Percentiles rank a stretch among this genome's conserved stretches.
These are phyloP conservation scores for Tachypleus tridentatus DNA, from an alignment of 1,140 invertebrate genomes.

Conservation along the genomic window DNA sequence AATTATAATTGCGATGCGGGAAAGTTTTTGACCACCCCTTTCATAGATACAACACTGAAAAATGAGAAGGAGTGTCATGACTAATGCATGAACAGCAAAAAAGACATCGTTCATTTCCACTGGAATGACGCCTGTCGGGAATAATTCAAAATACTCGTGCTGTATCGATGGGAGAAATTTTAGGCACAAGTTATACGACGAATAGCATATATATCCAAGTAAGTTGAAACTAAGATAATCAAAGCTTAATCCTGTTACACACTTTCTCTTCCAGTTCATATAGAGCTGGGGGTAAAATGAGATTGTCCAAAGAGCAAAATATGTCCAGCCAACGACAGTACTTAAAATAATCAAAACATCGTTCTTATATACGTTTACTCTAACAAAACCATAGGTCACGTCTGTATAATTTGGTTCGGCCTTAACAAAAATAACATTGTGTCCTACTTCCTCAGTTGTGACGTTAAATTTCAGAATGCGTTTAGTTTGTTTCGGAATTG, in stretches of 20 bases:
- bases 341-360: conserved; percentile 56
- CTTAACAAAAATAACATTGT: conserved; percentile 16
- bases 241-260: too few relatives aligned
- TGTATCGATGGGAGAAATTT: too few relatives aligned
- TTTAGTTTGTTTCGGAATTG: conserved; percentile 6
- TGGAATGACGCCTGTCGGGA: too few relatives aligned
- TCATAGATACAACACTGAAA: conserved; percentile 27
- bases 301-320: too few relatives aligned
- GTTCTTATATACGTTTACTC: conserved; percentile 57
- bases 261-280: too few relatives aligned
- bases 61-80: too few relatives aligned
- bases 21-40: conserved; percentile 63
- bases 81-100: too few relatives aligned
- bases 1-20: conserved; percentile 53
- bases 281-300: too few relatives aligned
- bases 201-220: too few relatives aligned
- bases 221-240: too few relatives aligned
- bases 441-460: conserved; percentile 12
- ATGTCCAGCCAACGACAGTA: conserved; percentile 44
- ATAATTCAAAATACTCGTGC: conserved; percentile 8
- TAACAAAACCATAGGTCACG: conserved; percentile 47
- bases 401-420: conserved; percentile 6
- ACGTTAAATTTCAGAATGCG: conserved; percentile 4
- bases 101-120: too few relatives aligned
- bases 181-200: too few relatives aligned